A percentile compares a stretch with the other conserved stretches of the same genome.
phyloP scores from a whole-genome alignment of 1,140 invertebrate species.

The Sweltsa coloradensis region DNA sequence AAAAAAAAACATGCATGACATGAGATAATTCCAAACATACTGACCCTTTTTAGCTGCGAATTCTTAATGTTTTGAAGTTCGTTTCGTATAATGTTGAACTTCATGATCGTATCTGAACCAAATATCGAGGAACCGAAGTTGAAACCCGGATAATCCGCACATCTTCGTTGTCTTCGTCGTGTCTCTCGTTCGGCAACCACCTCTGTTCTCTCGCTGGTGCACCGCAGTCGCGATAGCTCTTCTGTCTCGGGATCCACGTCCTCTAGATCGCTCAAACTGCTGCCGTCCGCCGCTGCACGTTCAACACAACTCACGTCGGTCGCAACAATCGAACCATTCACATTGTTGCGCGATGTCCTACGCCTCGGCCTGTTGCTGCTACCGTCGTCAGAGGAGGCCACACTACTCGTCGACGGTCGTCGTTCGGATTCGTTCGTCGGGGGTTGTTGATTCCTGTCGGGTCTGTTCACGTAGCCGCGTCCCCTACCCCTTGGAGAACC shows the following conservation, averaged over 20 bases:
- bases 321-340: constrained; percentile 13
- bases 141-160: constrained; percentile 82
- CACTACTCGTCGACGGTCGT: too few relatives aligned
- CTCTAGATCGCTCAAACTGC: constrained; percentile 35
- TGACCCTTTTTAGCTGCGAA: constrained; percentile 92
- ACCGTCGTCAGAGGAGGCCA: too few relatives aligned
- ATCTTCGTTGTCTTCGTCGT: constrained; percentile 47
- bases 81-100: constrained; percentile 91
- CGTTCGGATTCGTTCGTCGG: too few relatives aligned
- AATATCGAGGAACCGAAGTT: constrained; percentile 85
- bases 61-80: constrained; percentile 96
- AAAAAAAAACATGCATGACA: too few relatives aligned
- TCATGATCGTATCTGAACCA: constrained; percentile 95
- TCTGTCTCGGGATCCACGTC: constrained; percentile 58
- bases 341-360: constrained; percentile 14
- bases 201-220: constrained; percentile 77
- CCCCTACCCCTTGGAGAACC: constrained; percentile 20
- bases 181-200: constrained; percentile 72
- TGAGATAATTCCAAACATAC: too few relatives aligned
- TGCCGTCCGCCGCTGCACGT: constrained; percentile 28
- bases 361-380: too few relatives aligned
- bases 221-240: constrained; percentile 67
- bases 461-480: too few relatives aligned
- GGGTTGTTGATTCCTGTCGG: too few relatives aligned
- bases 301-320: constrained; percentile 9